A percentile compares a stretch with the other conserved stretches of the same genome.
These are phyloP conservation scores for Lerista edwardsae DNA, from an alignment of 2,797 vertebrate genomes.

Conservation along the genomic window DNA sequence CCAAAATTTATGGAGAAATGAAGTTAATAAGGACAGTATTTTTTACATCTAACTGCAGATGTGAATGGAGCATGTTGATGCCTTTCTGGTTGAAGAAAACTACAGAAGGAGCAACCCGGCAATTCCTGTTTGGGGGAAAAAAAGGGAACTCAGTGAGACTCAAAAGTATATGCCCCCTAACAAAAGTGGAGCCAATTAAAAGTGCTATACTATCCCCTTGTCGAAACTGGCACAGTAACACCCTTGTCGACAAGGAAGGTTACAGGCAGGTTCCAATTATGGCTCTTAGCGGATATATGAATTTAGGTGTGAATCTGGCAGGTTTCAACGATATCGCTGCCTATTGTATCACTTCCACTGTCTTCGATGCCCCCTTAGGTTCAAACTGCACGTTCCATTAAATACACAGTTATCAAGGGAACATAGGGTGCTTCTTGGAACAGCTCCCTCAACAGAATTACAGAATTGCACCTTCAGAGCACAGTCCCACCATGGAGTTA, in stretches of 20 bases:
- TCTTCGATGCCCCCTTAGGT: too few species aligned
- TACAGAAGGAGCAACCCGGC: conserved; percentile 6
- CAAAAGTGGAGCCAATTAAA: neutral
- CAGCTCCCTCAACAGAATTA: too few species aligned
- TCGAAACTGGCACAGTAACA: too few species aligned
- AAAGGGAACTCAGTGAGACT: neutral
- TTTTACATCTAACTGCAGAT: conserved; percentile 56
- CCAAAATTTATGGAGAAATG: conserved; percentile 68
- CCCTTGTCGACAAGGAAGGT: too few species aligned
- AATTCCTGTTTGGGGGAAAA: too few species aligned
- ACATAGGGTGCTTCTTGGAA: too few species aligned
- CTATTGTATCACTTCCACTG: neutral
- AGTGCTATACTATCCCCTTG: neutral
- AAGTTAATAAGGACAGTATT: conserved; percentile 63
- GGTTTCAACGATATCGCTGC: neutral
- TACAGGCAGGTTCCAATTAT: neutral
- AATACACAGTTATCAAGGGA: too few species aligned
- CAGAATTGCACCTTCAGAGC: too few species aligned
- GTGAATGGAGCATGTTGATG: conserved; percentile 35
- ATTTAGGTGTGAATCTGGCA: neutral
- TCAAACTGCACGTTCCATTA: too few species aligned
- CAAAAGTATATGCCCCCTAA: neutral
- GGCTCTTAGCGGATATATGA: neutral
- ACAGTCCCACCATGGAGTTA: too few species aligned
- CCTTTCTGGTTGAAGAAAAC: conserved; percentile 10